Evolutionary conservation across 2,113 vertebrate genomes (phyloP).

Genomic region (Montifringilla adamsi): DNA sequence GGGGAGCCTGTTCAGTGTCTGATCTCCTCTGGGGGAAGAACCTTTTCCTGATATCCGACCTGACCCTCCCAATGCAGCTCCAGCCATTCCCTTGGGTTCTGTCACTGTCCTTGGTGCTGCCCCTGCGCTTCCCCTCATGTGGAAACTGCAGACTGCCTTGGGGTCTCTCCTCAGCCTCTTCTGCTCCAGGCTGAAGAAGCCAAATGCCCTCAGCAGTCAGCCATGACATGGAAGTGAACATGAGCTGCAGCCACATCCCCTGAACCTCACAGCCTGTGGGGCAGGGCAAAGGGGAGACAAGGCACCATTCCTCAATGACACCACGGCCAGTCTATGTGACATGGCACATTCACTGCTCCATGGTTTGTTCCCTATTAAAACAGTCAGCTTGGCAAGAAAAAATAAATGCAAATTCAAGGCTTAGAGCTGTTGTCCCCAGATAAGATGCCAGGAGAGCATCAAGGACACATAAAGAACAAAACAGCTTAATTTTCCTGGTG

Average conservation of each 20-base stretch:
- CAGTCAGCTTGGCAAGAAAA: background rate
- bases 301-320: background rate
- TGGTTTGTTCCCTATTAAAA: background rate
- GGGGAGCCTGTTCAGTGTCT: fast-evolving
- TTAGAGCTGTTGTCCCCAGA: background rate
- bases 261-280: fast-evolving
- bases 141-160: background rate
- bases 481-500: background rate
- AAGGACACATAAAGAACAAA: background rate
- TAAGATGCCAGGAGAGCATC: background rate
- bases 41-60: fast-evolving
- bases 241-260: background rate
- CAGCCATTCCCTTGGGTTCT: background rate
- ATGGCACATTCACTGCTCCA: background rate
- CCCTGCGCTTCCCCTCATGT: background rate
- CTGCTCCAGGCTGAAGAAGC: background rate
- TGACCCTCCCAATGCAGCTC: background rate
- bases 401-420: background rate
- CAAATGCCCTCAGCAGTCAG: background rate
- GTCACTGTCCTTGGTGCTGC: background rate
- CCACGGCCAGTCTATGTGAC: background rate
- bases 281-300: background rate
- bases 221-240: background rate
- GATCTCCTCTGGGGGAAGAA: background rate
- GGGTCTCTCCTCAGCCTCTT: background rate